Evolutionary conservation across 2,113 vertebrate genomes (phyloP), one percentile per base, ranked within the genome.

Genomic region (Microtus richardsoni): DNA sequence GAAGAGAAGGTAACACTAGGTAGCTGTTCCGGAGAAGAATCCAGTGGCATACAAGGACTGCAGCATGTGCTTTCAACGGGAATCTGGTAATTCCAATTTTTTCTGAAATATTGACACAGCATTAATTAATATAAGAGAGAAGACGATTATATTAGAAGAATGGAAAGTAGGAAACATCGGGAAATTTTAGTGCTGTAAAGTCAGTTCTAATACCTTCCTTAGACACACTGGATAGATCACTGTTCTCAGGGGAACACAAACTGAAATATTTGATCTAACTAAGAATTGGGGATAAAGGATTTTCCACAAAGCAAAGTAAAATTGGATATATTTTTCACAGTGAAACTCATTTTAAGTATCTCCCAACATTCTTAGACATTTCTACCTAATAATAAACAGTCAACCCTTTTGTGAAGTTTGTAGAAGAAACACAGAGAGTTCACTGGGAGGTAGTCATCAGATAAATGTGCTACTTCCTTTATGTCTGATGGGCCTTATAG

Each of bases 241-340:
- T 90, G 39, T 21, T 96, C 88, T 93, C 64, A 60, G 74, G 52
- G 80, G 88, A 96, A 62, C 6, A 52, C 41, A 95, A 96, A 88
- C 68, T 49, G n/a, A 95, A 95, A 89, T 83, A 44, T 64, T 93
- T 91, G 24, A 17, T 41, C 54, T 83, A 22, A 85, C 41, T 77
- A 83, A 95, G 30, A 33, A 26, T 14, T n/a, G 26, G 91, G 3
- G 21, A 74, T 86, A 89, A 96, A 93, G 47, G 5, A 91, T 91
- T 94, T 91, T 93, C 85, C 86, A 89, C 39, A 94, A 96, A 95
- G 30, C 4, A 94, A 95, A 94, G 21, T 79, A 89, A 95, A 93
- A 75, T 60, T 89, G 30, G 12, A 80, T 49, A 26, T 77, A 79
- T 90, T 91, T 87, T 97, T 93, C 88, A 93, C n/a, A 7, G n/a